Percentiles rank a stretch among this genome's conserved stretches.
phyloP scores from a whole-genome alignment of 2,888 invertebrate genomes.

The Lasioglossum marginatum region DNA sequence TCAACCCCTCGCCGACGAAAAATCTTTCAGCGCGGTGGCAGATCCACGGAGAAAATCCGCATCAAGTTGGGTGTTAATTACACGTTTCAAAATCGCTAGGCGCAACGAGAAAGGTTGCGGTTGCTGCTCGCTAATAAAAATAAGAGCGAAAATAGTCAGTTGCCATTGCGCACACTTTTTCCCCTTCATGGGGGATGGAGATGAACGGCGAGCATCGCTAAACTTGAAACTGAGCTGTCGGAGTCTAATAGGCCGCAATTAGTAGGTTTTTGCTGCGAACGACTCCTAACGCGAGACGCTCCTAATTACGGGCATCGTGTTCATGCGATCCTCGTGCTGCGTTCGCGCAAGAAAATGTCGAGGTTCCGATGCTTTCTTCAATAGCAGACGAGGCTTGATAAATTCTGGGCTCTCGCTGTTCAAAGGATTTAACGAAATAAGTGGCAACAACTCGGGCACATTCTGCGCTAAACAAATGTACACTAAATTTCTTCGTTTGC shows the following conservation, averaged over 20 bases:
- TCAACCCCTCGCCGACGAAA: background rate
- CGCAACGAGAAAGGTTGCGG: constrained; percentile 16
- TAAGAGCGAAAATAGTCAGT: background rate
- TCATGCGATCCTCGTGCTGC: constrained; percentile 14
- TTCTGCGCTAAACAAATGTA: background rate
- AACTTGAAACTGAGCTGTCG: constrained; percentile 49
- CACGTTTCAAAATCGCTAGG: constrained; percentile 32
- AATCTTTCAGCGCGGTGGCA: background rate
- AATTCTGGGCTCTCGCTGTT: background rate
- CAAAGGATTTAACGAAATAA: background rate
- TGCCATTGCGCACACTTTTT: background rate
- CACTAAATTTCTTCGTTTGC: background rate
- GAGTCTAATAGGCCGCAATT: constrained; percentile 56
- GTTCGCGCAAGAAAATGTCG: background rate
- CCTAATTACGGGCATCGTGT: constrained; percentile 43
- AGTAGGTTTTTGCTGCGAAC: constrained; percentile 39
- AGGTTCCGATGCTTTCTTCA: background rate
- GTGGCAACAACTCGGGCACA: background rate
- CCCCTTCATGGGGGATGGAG: constrained; percentile 15
- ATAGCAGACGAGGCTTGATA: background rate
- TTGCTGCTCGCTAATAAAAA: constrained; percentile 14
- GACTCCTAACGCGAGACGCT: constrained; percentile 18
- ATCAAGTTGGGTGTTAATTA: constrained; percentile 46
- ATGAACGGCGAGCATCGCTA: constrained; percentile 29
- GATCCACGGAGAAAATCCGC: constrained; percentile 8